Conservation (phyloP, 2,113 vertebrate genomes). For the Xenopus laevis region DNA sequence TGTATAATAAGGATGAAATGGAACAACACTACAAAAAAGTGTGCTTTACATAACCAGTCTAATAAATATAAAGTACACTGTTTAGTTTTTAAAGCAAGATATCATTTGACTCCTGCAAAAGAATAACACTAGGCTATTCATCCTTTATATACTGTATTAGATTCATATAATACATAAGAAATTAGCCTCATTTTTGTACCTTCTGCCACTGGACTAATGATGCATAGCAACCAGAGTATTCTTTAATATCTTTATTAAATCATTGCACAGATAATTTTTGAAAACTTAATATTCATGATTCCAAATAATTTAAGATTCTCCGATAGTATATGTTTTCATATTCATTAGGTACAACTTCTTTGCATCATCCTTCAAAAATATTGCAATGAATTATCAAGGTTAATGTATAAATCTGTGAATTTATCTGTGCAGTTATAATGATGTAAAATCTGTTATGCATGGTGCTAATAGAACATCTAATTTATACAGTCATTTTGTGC, state of each 20-base stretch:
- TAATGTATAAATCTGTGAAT: conserved; percentile 36
- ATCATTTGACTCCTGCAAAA: no score
- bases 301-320: conserved; percentile 11
- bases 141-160: no score
- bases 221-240: not conserved
- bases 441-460: conserved; percentile 37
- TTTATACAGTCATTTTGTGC: conserved; percentile 33
- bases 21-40: no score
- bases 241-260: not conserved
- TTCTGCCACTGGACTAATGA: no score
- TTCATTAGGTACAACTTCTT: conserved; percentile 16
- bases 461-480: conserved; percentile 42
- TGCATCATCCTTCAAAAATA: conserved; percentile 28
- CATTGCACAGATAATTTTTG: not conserved
- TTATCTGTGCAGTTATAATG: conserved; percentile 35
- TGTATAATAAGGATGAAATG: no score
- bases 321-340: conserved; percentile 18
- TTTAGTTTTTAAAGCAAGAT: no score
- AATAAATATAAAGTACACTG: no score
- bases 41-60: no score
- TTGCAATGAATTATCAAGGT: conserved; percentile 39
- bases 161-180: no score
- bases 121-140: no score
- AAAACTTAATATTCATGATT: not conserved
- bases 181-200: no score